phyloP scores from a whole-genome alignment of 2,113 vertebrate genomes.

The Muscicapa adusta region DNA sequence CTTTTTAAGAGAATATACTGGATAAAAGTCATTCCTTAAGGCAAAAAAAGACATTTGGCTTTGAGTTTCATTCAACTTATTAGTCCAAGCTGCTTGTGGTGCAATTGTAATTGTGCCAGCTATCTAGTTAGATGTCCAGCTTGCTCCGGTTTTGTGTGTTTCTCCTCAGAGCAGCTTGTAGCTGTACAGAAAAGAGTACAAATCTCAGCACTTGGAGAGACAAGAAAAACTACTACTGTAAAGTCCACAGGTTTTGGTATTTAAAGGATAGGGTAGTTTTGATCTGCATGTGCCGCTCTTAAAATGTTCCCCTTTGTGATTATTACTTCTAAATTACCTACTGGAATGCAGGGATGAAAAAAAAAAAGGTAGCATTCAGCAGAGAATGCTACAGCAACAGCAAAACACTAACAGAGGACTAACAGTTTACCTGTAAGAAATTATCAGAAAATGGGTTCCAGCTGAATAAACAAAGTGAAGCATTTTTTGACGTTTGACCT shows the following conservation, averaged over 20 bases:
- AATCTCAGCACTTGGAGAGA: not conserved
- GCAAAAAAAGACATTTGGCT: slow-evolving; percentile 26
- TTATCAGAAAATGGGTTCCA: not conserved
- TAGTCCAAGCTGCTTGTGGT: slow-evolving; percentile 56
- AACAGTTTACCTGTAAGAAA: not conserved
- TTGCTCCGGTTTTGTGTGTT: not conserved
- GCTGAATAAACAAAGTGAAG: not conserved
- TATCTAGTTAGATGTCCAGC: slow-evolving; percentile 10
- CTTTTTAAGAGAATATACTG: slow-evolving; percentile 49
- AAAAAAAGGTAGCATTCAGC: not conserved
- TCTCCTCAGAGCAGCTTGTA: not conserved
- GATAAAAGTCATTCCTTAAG: slow-evolving; percentile 48
- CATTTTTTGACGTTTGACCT: not conserved
- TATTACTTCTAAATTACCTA: not conserved
- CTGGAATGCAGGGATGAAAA: not conserved
- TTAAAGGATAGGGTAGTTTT: not conserved
- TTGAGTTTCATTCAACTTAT: slow-evolving; percentile 49
- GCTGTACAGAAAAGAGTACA: not conserved
- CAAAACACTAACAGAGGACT: not conserved
- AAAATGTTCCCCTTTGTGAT: not conserved
- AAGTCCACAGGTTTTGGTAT: not conserved
- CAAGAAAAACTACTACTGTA: not conserved
- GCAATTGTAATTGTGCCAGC: slow-evolving; percentile 11
- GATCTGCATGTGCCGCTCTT: not conserved
- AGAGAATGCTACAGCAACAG: not conserved